phyloP scores from a whole-genome alignment of 2,113 vertebrate genomes.

The Vanacampus margaritifer region DNA sequence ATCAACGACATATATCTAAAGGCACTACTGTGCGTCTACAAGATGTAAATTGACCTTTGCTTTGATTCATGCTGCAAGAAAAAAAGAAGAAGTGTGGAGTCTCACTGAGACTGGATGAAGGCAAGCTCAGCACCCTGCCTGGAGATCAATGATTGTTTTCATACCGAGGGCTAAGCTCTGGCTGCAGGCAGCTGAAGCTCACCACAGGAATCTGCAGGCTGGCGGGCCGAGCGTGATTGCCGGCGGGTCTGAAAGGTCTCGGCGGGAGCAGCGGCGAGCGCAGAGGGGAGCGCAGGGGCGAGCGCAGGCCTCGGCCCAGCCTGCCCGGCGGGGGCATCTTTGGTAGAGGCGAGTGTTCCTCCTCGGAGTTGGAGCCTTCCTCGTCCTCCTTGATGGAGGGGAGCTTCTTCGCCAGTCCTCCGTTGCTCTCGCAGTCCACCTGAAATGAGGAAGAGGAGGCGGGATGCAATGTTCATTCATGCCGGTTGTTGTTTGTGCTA shows the following conservation, averaged over 20 bases:
- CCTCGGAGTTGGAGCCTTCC: constrained; percentile 68
- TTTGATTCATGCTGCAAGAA: background rate
- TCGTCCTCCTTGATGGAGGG: constrained; percentile 78
- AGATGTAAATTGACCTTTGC: background rate
- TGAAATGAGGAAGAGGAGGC: constrained; percentile 15
- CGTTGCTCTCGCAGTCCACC: constrained; percentile 74
- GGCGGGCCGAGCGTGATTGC: constrained; percentile 54
- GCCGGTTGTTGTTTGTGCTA: no score
- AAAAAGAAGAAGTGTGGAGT: background rate
- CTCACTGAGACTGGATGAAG: background rate
- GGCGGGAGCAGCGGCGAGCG: constrained; percentile 59
- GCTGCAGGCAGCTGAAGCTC: constrained; percentile 69
- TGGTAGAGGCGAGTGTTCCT: constrained; percentile 63
- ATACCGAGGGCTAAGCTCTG: constrained; percentile 76
- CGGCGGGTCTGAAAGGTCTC: constrained; percentile 53
- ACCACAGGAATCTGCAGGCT: constrained; percentile 73
- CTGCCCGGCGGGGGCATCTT: constrained; percentile 51
- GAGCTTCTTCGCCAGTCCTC: constrained; percentile 74
- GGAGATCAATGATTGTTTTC: background rate
- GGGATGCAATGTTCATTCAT: no score
- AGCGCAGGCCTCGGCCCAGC: constrained; percentile 64
- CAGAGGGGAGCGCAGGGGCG: constrained; percentile 73
- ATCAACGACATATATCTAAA: no score
- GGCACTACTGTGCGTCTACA: background rate
- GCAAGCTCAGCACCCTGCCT: background rate